Conservation (phyloP, 2,888 invertebrate species). For the Eudemis profundana region DNA sequence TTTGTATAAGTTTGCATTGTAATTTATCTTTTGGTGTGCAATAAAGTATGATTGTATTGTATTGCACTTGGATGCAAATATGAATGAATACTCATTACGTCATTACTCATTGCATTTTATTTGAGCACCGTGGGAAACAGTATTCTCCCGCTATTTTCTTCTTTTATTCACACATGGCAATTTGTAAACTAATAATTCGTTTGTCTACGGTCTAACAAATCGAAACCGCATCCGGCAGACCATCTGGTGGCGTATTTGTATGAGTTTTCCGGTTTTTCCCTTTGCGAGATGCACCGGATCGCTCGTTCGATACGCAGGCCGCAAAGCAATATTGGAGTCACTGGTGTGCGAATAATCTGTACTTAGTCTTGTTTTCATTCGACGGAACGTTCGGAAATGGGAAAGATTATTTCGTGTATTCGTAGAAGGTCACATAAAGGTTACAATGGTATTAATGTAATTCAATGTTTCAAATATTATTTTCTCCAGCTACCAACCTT, state of each 20-base stretch:
- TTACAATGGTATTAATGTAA: neutral
- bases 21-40: no score
- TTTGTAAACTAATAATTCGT: constrained; percentile 36
- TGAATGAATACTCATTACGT: neutral
- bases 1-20: no score
- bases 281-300: constrained; percentile 43
- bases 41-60: no score
- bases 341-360: constrained; percentile 42
- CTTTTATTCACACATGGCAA: constrained; percentile 16
- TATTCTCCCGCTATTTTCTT: neutral
- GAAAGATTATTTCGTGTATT: constrained; percentile 14
- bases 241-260: constrained; percentile 51
- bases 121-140: no score
- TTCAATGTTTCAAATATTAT: no score
- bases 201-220: constrained; percentile 30
- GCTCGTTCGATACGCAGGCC: constrained; percentile 43
- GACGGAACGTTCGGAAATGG: constrained; percentile 15
- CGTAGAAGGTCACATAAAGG: neutral
- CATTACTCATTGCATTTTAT: neutral
- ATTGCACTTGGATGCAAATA: no score
- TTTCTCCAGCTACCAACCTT: no score
- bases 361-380: constrained; percentile 30
- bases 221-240: constrained; percentile 31
- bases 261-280: constrained; percentile 52
- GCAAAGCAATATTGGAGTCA: constrained; percentile 45